Evolutionary conservation across 2,797 vertebrate species (phyloP), one percentile per base, ranked within the genome.

Genomic region (Diceros bicornis): DNA sequence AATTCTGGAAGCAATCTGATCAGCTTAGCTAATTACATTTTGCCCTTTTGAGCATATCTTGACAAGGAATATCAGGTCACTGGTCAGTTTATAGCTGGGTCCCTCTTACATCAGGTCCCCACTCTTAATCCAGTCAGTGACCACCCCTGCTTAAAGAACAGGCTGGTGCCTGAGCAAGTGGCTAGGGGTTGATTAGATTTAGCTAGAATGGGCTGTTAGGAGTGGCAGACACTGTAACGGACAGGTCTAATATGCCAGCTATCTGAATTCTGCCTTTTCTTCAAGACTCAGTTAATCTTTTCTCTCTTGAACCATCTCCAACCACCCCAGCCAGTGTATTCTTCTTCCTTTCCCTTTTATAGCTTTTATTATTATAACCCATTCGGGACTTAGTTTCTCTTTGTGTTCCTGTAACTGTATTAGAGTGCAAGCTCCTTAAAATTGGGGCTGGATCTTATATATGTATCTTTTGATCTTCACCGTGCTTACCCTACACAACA

Each of bases 211-310:
- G 68, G 59, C 37, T 57, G 0, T 74, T 44, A 52, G 47, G 23
- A 91, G 21, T 84, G 41, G 47, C n/a, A 95, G 57, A 44, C 16
- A 62, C 69, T 77, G 2, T 86, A 69, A 79, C 16, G 13, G 34
- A 47, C 44, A 81, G 47, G 16, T 79, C 25, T 82, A 20, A 68
- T 32, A 95, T 1, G 64, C 23, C 37, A 91, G 11, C 52, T 72
- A 23, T 72, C 69, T 96, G 29, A 89, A 55, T 96, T 94, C n/a
- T 78, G 20, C 90, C 41, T 94, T 94, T 78, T 88, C 47, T 82
- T 69, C 1, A 78, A 68, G 87, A 91, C n/a, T 93, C 50, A 32
- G 41, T 32, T 89, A 11, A 44, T 85, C 25, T 72, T 71, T 91
- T 88, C n/a, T 94, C 61, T 94, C 21, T 86, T 85, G 21, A 90